A percentile compares a stretch with the other conserved stretches of the same genome.
Evolutionary conservation across 1,140 invertebrate species (phyloP).

Genomic region (Theocolax elegans): DNA sequence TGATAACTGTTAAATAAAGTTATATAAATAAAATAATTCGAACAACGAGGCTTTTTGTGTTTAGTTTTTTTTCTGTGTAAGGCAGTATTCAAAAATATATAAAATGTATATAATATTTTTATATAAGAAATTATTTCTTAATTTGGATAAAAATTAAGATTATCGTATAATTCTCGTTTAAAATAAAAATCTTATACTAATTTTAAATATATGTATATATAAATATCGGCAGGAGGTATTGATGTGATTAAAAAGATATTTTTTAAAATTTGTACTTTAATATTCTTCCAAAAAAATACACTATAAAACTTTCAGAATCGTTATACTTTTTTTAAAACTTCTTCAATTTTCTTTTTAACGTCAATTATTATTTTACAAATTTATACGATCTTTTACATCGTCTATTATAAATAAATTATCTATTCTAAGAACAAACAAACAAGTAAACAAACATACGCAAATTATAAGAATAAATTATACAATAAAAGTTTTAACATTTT

Average conservation of each 20-base stretch:
- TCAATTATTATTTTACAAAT: too few species aligned
- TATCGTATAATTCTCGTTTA: too few species aligned
- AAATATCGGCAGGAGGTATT: too few species aligned
- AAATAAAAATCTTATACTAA: too few species aligned
- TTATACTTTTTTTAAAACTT: conserved; percentile 1
- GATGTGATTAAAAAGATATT: not conserved
- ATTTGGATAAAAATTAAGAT: too few species aligned
- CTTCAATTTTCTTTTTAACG: not conserved
- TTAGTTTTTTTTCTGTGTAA: too few species aligned
- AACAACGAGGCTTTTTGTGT: too few species aligned
- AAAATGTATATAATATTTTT: not conserved
- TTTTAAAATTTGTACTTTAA: conserved; percentile 25
- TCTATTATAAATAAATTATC: conserved; percentile 12
- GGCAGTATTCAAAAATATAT: not conserved
- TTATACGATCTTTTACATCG: not conserved
- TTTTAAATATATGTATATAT: too few species aligned
- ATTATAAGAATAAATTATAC: conserved; percentile 10
- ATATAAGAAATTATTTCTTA: not conserved
- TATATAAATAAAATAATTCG: too few species aligned
- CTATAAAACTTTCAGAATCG: conserved; percentile 1
- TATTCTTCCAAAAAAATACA: conserved; percentile 33
- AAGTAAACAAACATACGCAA: not conserved
- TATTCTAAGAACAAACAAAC: not conserved
- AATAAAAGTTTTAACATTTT: conserved; percentile 12
- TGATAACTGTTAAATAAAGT: too few species aligned